Evolutionary conservation across 30 jellyfish, hydroid and myxozoan species (phyloP), one percentile per base, ranked within the genome.

Genomic region (Sanderia malayensis): DNA sequence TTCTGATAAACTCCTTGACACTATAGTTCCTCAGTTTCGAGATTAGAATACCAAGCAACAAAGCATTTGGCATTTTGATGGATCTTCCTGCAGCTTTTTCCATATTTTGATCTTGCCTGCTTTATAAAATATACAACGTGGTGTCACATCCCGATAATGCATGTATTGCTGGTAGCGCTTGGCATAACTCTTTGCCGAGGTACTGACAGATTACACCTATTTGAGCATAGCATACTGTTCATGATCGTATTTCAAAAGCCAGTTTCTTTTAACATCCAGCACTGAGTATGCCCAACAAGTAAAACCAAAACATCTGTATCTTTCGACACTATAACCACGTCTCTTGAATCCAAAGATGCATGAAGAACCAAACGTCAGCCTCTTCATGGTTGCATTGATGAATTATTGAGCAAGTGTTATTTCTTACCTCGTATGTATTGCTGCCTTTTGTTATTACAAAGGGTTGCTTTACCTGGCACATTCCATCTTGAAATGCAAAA

Each of bases 1-100:
- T 32, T 32, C 78, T 65, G 78, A 65, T 65, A 68, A 65, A 65
- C 15, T 65, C 78, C 29, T 26, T 65, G 8, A 32, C 78, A 65
- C 4, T 65, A 19, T 19, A 32, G 67, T 24, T n/a, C n/a, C n/a
- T n/a, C n/a, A n/a, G n/a, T n/a, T 55, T 55, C 67, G 9, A 55
- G 67, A 55, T 55, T 7, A 55, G 67, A 19, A 18, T 55, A 24
- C 52, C 13, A 37, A 37, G 52, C 52, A 6, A 13, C 10, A 37
- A 37, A 37, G 6, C 52, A 37, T 37, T 37, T 37, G 52, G 52
- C 52, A 37, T 24, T 55, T n/a, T 9, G 67, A 20, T 7, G 67
- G 31, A 55, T 37, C 52, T 37, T 37, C 52, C 13, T 37, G 52
- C 52, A 37, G 13, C 13, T 37, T 37, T 37, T 37, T 37, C 52